phyloP scores from a whole-genome alignment of 2,888 invertebrate species.

The Tortricodes alternella region DNA sequence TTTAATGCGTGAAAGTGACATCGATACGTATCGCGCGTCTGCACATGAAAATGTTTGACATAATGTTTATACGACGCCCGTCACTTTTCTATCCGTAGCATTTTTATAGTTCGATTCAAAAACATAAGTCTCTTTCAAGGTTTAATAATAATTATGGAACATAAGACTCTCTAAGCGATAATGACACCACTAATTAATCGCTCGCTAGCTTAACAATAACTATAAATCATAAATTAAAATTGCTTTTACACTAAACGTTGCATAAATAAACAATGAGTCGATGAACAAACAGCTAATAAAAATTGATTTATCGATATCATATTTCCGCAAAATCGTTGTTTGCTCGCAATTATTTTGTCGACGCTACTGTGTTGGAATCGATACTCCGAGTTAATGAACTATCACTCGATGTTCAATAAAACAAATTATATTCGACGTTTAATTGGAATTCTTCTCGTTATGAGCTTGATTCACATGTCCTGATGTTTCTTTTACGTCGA shows the following conservation, averaged over 20 bases:
- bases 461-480: slow-evolving; percentile 7
- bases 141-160: no score
- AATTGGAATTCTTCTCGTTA: slow-evolving; percentile 29
- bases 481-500: neutral
- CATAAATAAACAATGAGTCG: slow-evolving; percentile 14
- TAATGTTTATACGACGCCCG: no score
- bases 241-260: slow-evolving; percentile 11
- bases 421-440: slow-evolving; percentile 29
- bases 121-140: no score
- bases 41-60: no score
- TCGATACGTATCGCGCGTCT: no score
- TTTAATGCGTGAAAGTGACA: no score
- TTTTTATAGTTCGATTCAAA: no score
- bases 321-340: slow-evolving; percentile 13
- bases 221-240: slow-evolving; percentile 7
- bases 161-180: neutral
- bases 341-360: slow-evolving; percentile 25
- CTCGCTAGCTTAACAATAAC: neutral
- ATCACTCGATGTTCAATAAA: slow-evolving; percentile 28
- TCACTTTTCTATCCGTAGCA: no score
- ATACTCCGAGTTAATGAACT: slow-evolving; percentile 29
- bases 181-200: neutral
- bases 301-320: slow-evolving; percentile 22
- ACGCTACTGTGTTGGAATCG: slow-evolving; percentile 23
- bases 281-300: slow-evolving; percentile 19